phyloP scores from a whole-genome alignment of 2,797 vertebrate species.

The Lemur catta region DNA sequence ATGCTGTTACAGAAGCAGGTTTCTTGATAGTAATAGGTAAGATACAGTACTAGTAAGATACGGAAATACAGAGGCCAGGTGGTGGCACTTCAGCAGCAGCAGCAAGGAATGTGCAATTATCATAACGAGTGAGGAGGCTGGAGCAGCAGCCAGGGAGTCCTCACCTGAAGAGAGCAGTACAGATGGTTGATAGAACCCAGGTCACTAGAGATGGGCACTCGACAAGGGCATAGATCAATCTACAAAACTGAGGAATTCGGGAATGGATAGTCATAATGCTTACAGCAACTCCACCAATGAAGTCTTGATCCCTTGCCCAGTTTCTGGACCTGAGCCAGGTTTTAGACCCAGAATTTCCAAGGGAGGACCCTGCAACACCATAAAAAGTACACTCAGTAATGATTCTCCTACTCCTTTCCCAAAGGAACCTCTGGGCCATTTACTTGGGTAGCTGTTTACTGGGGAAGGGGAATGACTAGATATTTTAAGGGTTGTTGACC shows the following conservation, averaged over 20 bases:
- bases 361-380: neutral
- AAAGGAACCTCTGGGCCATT: neutral
- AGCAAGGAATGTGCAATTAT: neutral
- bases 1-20: neutral
- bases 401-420: neutral
- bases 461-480: neutral
- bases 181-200: neutral
- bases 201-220: neutral
- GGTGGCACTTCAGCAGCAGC: neutral
- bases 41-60: neutral
- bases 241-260: neutral
- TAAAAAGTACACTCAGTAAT: neutral
- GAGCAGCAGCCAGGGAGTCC: neutral
- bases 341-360: neutral
- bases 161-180: neutral
- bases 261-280: neutral
- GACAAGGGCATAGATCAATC: neutral
- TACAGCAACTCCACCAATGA: neutral
- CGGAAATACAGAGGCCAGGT: neutral
- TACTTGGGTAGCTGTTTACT: neutral
- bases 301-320: neutral
- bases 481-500: constrained; percentile 43
- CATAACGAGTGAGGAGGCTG: neutral
- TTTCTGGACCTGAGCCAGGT: constrained; percentile 12
- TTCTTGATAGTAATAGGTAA: neutral